These are phyloP conservation scores for Lamprologus speciosus DNA, from an alignment of 2,113 vertebrate genomes.

Conservation along the genomic window DNA sequence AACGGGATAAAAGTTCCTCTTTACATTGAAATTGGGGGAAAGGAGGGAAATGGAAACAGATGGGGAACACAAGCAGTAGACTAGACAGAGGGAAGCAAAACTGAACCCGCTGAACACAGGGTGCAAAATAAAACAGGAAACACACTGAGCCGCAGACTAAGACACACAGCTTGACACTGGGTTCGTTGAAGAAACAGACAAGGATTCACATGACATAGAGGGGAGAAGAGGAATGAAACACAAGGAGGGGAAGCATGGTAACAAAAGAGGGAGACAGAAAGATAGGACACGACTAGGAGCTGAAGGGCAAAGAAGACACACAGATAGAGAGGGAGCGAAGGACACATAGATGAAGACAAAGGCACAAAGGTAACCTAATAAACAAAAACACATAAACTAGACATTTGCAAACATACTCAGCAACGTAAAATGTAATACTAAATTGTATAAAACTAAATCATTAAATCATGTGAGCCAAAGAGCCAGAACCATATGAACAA, in stretches of 20 bases:
- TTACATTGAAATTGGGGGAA: not conserved
- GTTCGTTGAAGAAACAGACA: not conserved
- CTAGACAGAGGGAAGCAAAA: not conserved
- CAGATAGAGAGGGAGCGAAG: not conserved
- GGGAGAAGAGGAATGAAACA: not conserved
- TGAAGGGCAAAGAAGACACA: not conserved
- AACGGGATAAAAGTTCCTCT: not conserved
- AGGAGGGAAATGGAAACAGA: not conserved
- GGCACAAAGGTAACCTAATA: not conserved
- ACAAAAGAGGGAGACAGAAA: not conserved
- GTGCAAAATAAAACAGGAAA: not conserved
- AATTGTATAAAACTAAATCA: not conserved
- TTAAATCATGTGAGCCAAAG: not conserved
- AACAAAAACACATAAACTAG: not conserved
- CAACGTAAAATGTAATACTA: accelerated
- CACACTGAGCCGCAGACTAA: not conserved
- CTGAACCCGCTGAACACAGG: not conserved
- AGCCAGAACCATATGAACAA: not conserved
- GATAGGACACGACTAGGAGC: not conserved
- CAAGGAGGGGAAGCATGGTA: not conserved
- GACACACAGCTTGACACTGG: not conserved
- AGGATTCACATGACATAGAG: not conserved
- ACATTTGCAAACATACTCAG: accelerated
- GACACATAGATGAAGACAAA: not conserved
- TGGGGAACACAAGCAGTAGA: not conserved